A percentile compares a stretch with the other conserved stretches of the same genome.
phyloP scores from a whole-genome alignment of 2,888 invertebrate species.

The Chouioia cunea region DNA sequence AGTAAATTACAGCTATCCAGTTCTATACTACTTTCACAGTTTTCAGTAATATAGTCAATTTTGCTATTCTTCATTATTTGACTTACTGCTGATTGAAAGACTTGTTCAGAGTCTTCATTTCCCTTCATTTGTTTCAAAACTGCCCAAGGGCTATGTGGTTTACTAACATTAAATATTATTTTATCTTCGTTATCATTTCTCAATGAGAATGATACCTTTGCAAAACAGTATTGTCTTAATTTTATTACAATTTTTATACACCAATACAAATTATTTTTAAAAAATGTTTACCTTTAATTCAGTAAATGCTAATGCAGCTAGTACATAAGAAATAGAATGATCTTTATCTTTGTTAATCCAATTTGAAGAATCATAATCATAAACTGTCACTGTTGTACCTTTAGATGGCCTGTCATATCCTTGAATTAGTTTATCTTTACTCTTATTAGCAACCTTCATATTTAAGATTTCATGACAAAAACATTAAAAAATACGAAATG shows the following conservation, averaged over 20 bases:
- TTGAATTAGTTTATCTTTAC: conserved; percentile 52
- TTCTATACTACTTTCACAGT: not conserved
- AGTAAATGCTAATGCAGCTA: conserved; percentile 77
- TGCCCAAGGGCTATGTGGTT: conserved; percentile 51
- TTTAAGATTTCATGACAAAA: not conserved
- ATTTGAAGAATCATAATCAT: conserved; percentile 76
- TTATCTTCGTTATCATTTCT: conserved; percentile 76
- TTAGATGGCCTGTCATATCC: conserved; percentile 71
- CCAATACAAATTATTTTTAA: not conserved
- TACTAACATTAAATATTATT: conserved; percentile 67
- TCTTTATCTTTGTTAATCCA: conserved; percentile 72
- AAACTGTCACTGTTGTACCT: conserved; percentile 81
- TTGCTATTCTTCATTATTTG: conserved; percentile 27
- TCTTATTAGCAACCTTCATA: conserved; percentile 23
- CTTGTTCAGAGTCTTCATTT: not conserved
- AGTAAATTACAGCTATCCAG: not conserved
- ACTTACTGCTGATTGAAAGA: conserved; percentile 48
- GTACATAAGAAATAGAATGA: conserved; percentile 72
- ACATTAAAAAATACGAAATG: not conserved
- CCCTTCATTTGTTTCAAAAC: conserved; percentile 49
- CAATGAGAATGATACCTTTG: conserved; percentile 74
- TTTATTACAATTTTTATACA: not conserved
- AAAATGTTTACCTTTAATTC: conserved; percentile 71
- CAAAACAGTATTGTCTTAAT: conserved; percentile 14
- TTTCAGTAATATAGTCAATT: not conserved